Conservation (phyloP, 2,888 invertebrate species). For the Ophioninae sp. region DNA sequence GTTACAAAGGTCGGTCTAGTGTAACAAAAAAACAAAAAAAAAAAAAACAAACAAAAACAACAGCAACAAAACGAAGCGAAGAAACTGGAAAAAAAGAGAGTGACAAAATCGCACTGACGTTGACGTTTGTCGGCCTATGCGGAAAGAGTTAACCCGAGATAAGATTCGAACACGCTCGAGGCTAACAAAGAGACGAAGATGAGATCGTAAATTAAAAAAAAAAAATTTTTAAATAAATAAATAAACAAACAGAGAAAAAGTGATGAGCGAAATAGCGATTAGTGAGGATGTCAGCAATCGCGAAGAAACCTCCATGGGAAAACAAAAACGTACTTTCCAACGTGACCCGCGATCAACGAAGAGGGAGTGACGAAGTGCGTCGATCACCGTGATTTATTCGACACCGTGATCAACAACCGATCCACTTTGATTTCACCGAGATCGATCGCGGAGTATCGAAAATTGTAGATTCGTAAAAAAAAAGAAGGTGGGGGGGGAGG, state of each 20-base stretch:
- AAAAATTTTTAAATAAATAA: not conserved
- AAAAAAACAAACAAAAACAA: conserved; percentile 29
- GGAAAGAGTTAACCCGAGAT: conserved; percentile 44
- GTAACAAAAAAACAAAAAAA: conserved; percentile 36
- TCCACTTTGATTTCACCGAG: too few relatives aligned
- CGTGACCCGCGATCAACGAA: not conserved
- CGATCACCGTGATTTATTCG: conserved; percentile 2
- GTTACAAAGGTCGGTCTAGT: conserved; percentile 66
- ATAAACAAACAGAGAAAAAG: conserved; percentile 1
- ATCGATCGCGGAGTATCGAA: not conserved
- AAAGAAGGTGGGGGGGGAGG: not conserved
- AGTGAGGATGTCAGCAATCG: conserved; percentile 11
- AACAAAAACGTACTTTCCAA: not conserved
- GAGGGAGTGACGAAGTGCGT: conserved; percentile 16
- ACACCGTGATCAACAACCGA: not conserved
- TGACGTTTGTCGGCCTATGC: conserved; percentile 67
- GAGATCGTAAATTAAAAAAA: not conserved
- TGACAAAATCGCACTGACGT: conserved; percentile 62
- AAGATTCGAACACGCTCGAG: conserved; percentile 26
- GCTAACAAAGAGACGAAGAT: not conserved
- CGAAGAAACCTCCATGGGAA: not conserved
- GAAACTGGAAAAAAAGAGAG: conserved; percentile 26
- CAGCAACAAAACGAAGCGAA: conserved; percentile 5
- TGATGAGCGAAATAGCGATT: conserved; percentile 24
- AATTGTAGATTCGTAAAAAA: not conserved